phyloP scores from a whole-genome alignment of 2,113 vertebrate species.

The Ageneiosus marmoratus region DNA sequence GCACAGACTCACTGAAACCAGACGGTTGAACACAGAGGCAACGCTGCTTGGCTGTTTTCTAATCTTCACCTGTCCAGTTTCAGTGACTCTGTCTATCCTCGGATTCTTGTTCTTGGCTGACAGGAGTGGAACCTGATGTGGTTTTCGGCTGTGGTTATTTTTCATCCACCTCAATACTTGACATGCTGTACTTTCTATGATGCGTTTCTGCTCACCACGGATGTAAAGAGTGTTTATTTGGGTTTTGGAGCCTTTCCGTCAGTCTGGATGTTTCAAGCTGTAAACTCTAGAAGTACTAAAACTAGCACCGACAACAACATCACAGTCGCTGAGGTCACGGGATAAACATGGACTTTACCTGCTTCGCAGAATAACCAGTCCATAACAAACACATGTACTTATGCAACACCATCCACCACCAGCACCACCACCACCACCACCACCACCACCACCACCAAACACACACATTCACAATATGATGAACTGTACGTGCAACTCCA shows the following conservation, averaged over 20 bases:
- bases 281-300: background rate
- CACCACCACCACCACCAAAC: constrained; percentile 18
- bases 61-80: background rate
- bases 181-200: background rate
- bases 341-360: background rate
- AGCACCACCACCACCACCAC: constrained; percentile 14
- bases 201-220: background rate
- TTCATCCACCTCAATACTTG: background rate
- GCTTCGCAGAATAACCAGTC: background rate
- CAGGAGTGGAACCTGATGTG: background rate
- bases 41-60: background rate
- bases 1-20: background rate
- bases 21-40: background rate
- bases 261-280: background rate
- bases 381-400: background rate
- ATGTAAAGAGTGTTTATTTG: background rate
- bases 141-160: too few relatives aligned
- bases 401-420: background rate
- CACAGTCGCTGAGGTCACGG: background rate
- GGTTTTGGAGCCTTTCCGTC: too few relatives aligned
- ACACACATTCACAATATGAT: constrained; percentile 37
- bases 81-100: background rate
- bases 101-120: background rate
- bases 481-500: constrained; percentile 44
- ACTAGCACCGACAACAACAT: background rate